Conservation (phyloP, 35 echinoderm and acorn worm genomes). For the Apostichopus californicus region DNA sequence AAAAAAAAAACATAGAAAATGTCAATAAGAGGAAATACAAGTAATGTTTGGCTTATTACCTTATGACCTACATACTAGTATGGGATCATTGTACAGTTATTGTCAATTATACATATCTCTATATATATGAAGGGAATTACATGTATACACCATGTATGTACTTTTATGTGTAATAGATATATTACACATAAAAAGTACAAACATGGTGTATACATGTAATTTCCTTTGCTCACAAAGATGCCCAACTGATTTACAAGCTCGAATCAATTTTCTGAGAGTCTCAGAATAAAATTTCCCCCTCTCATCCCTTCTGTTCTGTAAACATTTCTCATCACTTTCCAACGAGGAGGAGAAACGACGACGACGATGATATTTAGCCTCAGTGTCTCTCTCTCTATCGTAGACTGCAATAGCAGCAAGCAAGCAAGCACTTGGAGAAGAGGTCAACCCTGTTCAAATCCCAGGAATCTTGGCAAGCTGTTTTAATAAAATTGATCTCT, state of each 20-base stretch:
- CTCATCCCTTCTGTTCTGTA: conserved; percentile 13
- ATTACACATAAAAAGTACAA: too few relatives aligned
- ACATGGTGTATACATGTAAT: too few relatives aligned
- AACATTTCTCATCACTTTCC: conserved; percentile 25
- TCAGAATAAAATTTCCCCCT: background rate
- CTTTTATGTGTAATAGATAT: too few relatives aligned
- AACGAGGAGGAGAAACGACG: background rate
- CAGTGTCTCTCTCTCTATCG: background rate
- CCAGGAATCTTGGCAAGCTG: background rate
- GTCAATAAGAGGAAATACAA: too few relatives aligned
- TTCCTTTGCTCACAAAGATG: background rate
- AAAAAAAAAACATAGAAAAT: too few relatives aligned
- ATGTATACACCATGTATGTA: too few relatives aligned
- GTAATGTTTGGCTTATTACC: too few relatives aligned
- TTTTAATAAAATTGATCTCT: conserved; percentile 54
- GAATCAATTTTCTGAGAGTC: background rate
- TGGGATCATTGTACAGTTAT: too few relatives aligned
- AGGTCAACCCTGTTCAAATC: conserved; percentile 34
- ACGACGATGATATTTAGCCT: conserved; percentile 1
- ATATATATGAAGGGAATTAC: too few relatives aligned
- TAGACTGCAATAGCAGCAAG: background rate
- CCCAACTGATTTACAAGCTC: conserved; percentile 12
- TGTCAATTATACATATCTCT: too few relatives aligned
- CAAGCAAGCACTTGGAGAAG: background rate
- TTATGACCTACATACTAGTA: too few relatives aligned